These are phyloP conservation scores for Melitaea cinxia DNA, from an alignment of 1,140 invertebrate species.

Conservation along the genomic window DNA sequence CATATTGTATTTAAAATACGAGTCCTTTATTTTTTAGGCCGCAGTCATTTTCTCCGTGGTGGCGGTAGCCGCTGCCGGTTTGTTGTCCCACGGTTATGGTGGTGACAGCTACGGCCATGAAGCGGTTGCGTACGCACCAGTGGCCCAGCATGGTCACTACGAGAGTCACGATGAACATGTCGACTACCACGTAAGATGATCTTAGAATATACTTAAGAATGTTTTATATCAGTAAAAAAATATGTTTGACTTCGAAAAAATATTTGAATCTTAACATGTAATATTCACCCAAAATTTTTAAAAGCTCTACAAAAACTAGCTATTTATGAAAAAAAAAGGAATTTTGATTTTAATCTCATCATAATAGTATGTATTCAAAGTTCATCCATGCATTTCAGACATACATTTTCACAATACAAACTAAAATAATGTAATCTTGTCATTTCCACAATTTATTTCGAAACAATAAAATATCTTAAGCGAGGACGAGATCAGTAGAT, in stretches of 20 bases:
- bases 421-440: conserved; percentile 1
- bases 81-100: conserved; percentile 54
- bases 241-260: too few relatives aligned
- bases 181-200: conserved; percentile 71
- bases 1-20: too few relatives aligned
- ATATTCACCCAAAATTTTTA: too few relatives aligned
- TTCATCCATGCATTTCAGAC: too few relatives aligned
- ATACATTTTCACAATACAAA: too few relatives aligned
- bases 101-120: conserved; percentile 67
- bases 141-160: conserved; percentile 53
- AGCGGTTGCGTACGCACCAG: conserved; percentile 63
- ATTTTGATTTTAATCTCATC: too few relatives aligned
- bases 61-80: conserved; percentile 65
- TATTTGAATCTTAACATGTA: too few relatives aligned
- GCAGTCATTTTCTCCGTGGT: conserved; percentile 69
- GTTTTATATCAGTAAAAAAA: too few relatives aligned
- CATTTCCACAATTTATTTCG: not conserved
- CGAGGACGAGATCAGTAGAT: conserved; percentile 27
- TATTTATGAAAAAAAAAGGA: too few relatives aligned
- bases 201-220: not conserved
- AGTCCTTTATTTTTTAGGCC: conserved; percentile 37
- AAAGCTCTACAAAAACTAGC: too few relatives aligned
- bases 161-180: conserved; percentile 68
- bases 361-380: too few relatives aligned
- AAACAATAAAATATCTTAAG: conserved; percentile 20